Percentiles rank a stretch among this genome's conserved stretches.
phyloP scores from a whole-genome alignment of 2,797 vertebrate species.

The Cossypha caffra region DNA sequence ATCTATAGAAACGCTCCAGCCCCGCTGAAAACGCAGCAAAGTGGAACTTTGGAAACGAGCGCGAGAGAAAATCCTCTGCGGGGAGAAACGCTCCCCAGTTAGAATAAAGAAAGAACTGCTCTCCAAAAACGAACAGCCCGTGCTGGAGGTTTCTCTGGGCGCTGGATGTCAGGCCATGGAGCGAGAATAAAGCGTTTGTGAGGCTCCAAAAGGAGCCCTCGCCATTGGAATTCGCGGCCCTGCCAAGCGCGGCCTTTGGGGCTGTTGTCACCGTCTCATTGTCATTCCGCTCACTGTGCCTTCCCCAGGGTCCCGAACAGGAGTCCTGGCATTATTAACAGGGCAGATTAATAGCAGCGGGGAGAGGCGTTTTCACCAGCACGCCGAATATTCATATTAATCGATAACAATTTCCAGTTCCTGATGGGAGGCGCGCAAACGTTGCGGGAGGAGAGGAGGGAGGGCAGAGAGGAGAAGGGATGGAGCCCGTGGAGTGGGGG shows the following conservation, averaged over 20 bases:
- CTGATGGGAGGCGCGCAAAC: conserved; percentile 81
- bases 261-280: conserved; percentile 75
- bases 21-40: not conserved
- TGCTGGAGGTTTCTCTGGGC: not conserved
- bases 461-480: not conserved
- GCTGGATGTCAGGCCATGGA: conserved; percentile 4
- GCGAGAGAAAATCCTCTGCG: not conserved
- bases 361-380: conserved; percentile 85
- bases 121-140: not conserved
- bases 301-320: conserved; percentile 73
- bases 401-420: conserved; percentile 88
- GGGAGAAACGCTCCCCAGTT: not conserved
- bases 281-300: conserved; percentile 75
- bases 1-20: not conserved
- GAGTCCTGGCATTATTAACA: conserved; percentile 86
- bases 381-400: conserved; percentile 95
- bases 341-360: conserved; percentile 88
- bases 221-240: conserved; percentile 27
- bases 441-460: conserved; percentile 25
- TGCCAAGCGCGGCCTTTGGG: conserved; percentile 24
- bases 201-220: conserved; percentile 46
- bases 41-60: not conserved
- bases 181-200: not conserved
- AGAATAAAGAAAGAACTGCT: not conserved
- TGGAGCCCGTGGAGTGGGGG: not conserved